phyloP scores from a whole-genome alignment of 2,888 invertebrate species.

The Troides helena region DNA sequence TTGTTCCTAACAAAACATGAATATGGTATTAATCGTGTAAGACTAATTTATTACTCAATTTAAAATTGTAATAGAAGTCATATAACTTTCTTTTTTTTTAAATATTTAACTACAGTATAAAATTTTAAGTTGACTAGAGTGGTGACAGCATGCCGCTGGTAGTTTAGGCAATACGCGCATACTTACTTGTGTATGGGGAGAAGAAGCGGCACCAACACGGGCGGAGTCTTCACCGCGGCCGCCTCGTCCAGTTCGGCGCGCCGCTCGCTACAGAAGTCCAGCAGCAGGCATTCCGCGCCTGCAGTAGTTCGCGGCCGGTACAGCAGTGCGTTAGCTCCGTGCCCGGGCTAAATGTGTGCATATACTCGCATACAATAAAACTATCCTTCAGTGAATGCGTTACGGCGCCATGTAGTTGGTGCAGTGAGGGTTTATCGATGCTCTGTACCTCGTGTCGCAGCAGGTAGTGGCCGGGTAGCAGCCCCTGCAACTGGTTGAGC shows the following conservation, averaged over 20 bases:
- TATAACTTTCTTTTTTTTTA: no score
- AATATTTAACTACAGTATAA: no score
- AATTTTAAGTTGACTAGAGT: no score
- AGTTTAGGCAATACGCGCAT: no score
- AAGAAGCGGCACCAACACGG: slow-evolving; percentile 44
- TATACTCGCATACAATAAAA: no score
- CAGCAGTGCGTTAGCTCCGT: slow-evolving; percentile 60
- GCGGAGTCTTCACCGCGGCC: slow-evolving; percentile 40
- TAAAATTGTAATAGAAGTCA: no score
- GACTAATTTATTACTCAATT: no score
- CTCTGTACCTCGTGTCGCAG: slow-evolving; percentile 55
- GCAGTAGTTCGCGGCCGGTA: slow-evolving; percentile 34
- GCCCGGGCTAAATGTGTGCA: slow-evolving; percentile 43
- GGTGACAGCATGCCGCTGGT: no score
- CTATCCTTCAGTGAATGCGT: no score
- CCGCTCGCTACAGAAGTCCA: slow-evolving; percentile 31
- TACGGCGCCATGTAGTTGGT: no score
- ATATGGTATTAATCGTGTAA: no score
- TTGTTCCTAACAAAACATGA: no score
- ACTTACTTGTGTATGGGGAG: slow-evolving; percentile 64
- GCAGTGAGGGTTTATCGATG: neutral
- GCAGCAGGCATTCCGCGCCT: slow-evolving; percentile 2
- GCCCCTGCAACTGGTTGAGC: slow-evolving; percentile 50
- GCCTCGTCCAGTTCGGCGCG: slow-evolving; percentile 46
- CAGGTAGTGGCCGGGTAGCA: slow-evolving; percentile 57